These are phyloP conservation scores for Sternotherus odoratus DNA, from an alignment of 2,797 vertebrate genomes.

Conservation along the genomic window DNA sequence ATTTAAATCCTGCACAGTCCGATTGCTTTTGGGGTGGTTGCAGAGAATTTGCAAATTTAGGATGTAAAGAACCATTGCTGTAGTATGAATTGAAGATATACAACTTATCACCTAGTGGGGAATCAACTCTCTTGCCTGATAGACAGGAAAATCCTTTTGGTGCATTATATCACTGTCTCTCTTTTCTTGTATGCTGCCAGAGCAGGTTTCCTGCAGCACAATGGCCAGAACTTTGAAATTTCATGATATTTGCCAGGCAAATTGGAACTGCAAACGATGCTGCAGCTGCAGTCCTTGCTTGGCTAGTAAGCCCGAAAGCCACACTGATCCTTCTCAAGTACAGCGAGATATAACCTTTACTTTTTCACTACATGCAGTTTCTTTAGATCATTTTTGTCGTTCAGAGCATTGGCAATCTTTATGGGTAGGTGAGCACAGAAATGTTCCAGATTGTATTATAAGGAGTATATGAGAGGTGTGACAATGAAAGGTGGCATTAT, in stretches of 20 bases:
- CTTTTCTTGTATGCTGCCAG: constrained; percentile 54
- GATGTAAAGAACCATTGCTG: constrained; percentile 44
- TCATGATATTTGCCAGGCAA: constrained; percentile 55
- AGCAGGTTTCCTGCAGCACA: constrained; percentile 51
- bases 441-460: constrained; percentile 34
- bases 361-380: constrained; percentile 40
- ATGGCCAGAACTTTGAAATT: constrained; percentile 67
- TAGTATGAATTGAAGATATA: constrained; percentile 52
- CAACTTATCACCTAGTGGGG: constrained; percentile 57
- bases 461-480: constrained; percentile 40
- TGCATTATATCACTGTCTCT: constrained; percentile 52
- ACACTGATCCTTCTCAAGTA: constrained; percentile 23
- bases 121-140: constrained; percentile 69
- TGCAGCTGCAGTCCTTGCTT: constrained; percentile 43
- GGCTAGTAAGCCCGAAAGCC: constrained; percentile 62
- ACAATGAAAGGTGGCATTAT: constrained; percentile 24
- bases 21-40: not conserved
- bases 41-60: constrained; percentile 58
- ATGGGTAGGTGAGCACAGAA: constrained; percentile 54
- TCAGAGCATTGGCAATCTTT: constrained; percentile 36
- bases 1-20: not conserved
- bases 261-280: constrained; percentile 53
- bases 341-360: constrained; percentile 53
- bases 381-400: constrained; percentile 59
- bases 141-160: constrained; percentile 72